Conservation (phyloP, 2,888 invertebrate species). For the Monochamus alternatus region DNA sequence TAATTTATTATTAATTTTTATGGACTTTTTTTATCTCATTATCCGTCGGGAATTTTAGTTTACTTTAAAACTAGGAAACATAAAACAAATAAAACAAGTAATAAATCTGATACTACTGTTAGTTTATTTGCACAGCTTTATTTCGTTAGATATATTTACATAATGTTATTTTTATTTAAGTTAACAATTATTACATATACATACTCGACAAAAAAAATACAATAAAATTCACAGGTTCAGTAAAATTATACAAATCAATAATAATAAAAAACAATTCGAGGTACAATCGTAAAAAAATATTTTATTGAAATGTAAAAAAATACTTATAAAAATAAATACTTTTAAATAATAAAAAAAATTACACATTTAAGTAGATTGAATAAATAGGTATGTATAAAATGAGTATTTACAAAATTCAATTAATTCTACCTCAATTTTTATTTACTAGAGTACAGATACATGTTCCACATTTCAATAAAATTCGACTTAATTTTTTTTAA, state of each 20-base stretch:
- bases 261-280: conserved; percentile 37
- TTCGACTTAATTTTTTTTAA: conserved; percentile 29
- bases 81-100: conserved; percentile 16
- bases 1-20: background rate
- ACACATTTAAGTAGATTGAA: conserved; percentile 38
- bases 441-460: conserved; percentile 27
- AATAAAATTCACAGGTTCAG: conserved; percentile 36
- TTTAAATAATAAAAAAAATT: conserved; percentile 38
- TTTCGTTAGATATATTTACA: conserved; percentile 38
- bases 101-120: conserved; percentile 32
- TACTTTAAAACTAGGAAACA: conserved; percentile 5
- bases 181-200: conserved; percentile 36
- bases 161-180: conserved; percentile 33
- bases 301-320: conserved; percentile 41
- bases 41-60: background rate
- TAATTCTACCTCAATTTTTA: conserved; percentile 33
- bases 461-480: conserved; percentile 40
- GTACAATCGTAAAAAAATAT: conserved; percentile 39
- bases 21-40: background rate
- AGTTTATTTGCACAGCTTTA: conserved; percentile 40
- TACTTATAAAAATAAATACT: conserved; percentile 40
- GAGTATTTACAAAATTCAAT: conserved; percentile 39
- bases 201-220: conserved; percentile 35
- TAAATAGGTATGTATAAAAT: conserved; percentile 38
- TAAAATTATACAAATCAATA: conserved; percentile 34